Base-by-base conservation (phyloP, 2,888 invertebrate genomes). In the Drosophila trichaetosa region DNA sequence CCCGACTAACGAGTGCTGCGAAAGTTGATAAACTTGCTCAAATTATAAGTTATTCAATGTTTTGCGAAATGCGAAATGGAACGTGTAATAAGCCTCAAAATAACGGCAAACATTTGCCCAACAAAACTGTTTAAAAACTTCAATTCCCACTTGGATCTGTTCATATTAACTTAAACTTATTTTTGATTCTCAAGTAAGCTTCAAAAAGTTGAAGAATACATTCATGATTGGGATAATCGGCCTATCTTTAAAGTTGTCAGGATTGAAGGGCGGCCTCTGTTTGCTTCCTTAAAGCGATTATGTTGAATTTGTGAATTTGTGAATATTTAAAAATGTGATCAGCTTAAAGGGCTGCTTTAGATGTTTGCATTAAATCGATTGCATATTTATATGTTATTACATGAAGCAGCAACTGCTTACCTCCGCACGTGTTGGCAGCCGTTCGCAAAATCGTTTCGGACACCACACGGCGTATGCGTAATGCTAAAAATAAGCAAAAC, bases 401-500 rank as follows among this genome's bases (percentile, higher is more conserved):
- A 52, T 46, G 79, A 73, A n/a, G 52, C 63, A 62, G 49, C 68
- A 42, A 51, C 48, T 60, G 57, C 38, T 46, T 38, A 40, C 21
- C 18, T 57, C 49, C 29, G 52, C 18, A 24, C 40, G 36, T 21
- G 40, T 21, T 53, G 16, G 29, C 51, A 59, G 27, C 52, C 57
- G 67, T 57, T 61, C 56, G 61, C 69, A 78, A 73, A 69, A 65
- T 78, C 69, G 70, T 53, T 66, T 52, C 75, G 64, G 79, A 69
- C 58, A 65, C 61, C 79, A 78, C 77, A 79, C 70, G 77, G 75
- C 77, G 77, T 79, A 77, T 83, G 83, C 85, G 83, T 83, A 83
- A 83, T 87, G 69, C 82, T 80, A 82, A 87, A 83, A 83, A 83
- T 84, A 83, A 83, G 64, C 82, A 83, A 84, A 84, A 87, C 67